Evolutionary conservation across 2,888 invertebrate species (phyloP).

Genomic region (Microctonus aethiopoides): DNA sequence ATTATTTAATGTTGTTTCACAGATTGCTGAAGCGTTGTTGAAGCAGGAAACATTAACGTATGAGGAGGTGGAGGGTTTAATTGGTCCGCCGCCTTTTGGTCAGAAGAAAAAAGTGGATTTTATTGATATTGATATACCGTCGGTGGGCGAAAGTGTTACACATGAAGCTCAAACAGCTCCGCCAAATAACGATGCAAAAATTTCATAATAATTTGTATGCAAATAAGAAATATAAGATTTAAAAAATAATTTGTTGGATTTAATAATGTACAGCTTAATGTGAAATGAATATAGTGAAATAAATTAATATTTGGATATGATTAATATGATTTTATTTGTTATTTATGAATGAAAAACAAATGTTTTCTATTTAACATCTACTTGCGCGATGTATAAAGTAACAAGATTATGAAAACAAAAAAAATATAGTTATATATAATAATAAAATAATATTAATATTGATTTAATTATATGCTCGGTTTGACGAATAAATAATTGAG

Average conservation of each 20-base stretch:
- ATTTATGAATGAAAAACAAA: conserved; percentile 12
- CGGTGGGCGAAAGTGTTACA: conserved; percentile 30
- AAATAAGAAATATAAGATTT: conserved; percentile 1
- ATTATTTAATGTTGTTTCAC: conserved; percentile 47
- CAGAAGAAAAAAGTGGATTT: conserved; percentile 81
- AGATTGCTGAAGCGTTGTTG: conserved; percentile 89
- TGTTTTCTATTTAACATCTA: not conserved
- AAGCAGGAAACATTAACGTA: conserved; percentile 93
- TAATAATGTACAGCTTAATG: not conserved
- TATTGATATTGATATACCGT: conserved; percentile 77
- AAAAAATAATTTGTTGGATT: not conserved
- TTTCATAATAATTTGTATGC: not conserved
- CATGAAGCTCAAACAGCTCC: conserved; percentile 28
- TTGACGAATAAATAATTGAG: not conserved
- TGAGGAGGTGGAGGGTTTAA: conserved; percentile 85
- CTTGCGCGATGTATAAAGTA: not conserved
- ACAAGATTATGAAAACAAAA: too few relatives aligned
- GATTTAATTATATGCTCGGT: not conserved
- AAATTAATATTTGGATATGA: not conserved
- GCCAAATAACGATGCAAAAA: not conserved
- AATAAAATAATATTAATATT: not conserved
- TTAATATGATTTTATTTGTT: not conserved
- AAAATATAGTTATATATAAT: not conserved
- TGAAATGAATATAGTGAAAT: conserved; percentile 28
- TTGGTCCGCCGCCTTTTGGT: conserved; percentile 89